Evolutionary conservation across 2,888 invertebrate genomes (phyloP).

Genomic region (Crepidodera aurea): DNA sequence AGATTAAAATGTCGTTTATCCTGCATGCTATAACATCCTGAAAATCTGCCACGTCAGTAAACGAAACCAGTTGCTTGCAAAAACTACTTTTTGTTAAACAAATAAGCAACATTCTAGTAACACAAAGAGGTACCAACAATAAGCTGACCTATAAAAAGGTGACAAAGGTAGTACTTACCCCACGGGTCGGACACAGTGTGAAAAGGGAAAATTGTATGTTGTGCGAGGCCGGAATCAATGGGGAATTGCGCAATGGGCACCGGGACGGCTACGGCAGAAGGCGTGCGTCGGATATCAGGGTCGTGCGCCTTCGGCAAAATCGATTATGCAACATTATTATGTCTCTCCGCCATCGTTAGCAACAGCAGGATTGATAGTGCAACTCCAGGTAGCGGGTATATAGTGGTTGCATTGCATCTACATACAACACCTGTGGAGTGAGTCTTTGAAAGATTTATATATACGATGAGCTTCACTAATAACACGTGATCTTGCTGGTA

Average conservation of each 20-base stretch:
- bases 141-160: too few relatives aligned
- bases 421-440: too few relatives aligned
- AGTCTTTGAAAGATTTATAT: too few relatives aligned
- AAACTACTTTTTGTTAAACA: too few relatives aligned
- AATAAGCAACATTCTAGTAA: too few relatives aligned
- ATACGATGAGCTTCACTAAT: too few relatives aligned
- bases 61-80: neutral
- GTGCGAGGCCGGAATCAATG: slow-evolving; percentile 46
- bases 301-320: slow-evolving; percentile 20
- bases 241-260: slow-evolving; percentile 44
- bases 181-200: slow-evolving; percentile 41
- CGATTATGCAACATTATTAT: slow-evolving; percentile 20
- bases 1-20: neutral
- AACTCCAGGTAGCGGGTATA: neutral
- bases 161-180: slow-evolving; percentile 46
- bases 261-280: slow-evolving; percentile 25
- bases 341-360: neutral
- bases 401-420: too few relatives aligned
- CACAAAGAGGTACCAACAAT: too few relatives aligned
- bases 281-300: neutral
- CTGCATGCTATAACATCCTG: neutral
- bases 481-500: too few relatives aligned
- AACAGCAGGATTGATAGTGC: neutral
- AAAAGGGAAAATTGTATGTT: slow-evolving; percentile 35
- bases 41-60: neutral